A percentile compares a stretch with the other conserved stretches of the same genome.
phyloP scores from a whole-genome alignment of 2,888 invertebrate species.

The Ganaspis brasiliensis region DNA sequence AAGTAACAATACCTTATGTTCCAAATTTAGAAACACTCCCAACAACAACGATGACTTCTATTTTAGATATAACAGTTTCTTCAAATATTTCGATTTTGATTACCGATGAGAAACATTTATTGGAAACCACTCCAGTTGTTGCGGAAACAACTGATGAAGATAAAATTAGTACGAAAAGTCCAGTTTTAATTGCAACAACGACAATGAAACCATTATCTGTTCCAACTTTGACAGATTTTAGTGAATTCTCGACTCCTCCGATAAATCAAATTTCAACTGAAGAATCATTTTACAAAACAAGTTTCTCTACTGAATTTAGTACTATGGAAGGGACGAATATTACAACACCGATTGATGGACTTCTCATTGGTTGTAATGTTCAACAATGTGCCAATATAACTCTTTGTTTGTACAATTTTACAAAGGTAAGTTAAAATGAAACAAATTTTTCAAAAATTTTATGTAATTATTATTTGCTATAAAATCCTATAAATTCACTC shows the following conservation, averaged over 20 bases:
- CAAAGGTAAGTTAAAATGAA: constrained; percentile 49
- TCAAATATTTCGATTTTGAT: constrained; percentile 8
- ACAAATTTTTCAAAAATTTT: background rate
- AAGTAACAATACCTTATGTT: constrained; percentile 9
- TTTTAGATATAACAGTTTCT: constrained; percentile 1
- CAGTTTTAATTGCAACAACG: constrained; percentile 9
- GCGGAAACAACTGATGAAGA: background rate
- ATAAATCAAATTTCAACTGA: constrained; percentile 46
- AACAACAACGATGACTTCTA: constrained; percentile 9
- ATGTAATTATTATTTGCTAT: too few relatives aligned
- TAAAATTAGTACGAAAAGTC: constrained; percentile 1
- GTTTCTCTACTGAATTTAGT: constrained; percentile 49
- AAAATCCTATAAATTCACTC: too few relatives aligned
- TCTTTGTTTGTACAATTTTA: constrained; percentile 60
- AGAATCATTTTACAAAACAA: constrained; percentile 66
- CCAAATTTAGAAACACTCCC: background rate
- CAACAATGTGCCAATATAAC: constrained; percentile 62
- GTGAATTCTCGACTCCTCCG: background rate
- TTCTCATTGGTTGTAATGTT: constrained; percentile 57
- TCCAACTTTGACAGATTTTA: constrained; percentile 54
- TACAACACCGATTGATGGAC: constrained; percentile 6
- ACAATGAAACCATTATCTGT: constrained; percentile 49
- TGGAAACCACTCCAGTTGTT: background rate
- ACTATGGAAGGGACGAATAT: constrained; percentile 13
- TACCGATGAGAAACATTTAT: background rate